Evolutionary conservation across 1,140 invertebrate species (phyloP), one percentile per base, ranked within the genome.

Genomic region (Platyscapa corneri): DNA sequence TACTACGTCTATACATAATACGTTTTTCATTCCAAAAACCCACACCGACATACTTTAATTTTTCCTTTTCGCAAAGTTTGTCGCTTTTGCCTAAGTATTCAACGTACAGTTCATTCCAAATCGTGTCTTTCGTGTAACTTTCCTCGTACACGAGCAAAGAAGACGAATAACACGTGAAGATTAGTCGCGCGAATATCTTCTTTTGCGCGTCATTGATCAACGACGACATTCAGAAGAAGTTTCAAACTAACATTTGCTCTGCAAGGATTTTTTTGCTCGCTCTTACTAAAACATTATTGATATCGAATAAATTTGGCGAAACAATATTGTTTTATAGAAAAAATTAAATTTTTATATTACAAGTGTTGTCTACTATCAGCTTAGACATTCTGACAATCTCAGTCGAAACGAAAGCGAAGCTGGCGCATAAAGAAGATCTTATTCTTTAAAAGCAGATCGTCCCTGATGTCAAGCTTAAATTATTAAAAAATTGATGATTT

Each of bases 101-200:
- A 67, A 76, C 32, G 67, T 12, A 77, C 80, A 20, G 39, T 82
- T 56, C 85, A 86, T 86, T 86, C 85, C 85, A 83, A 76, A 16
- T n/a, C 46, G 65, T 16, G 39, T 82, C 72, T 77, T 82, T 82
- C 60, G 42, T 23, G 32, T 64, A 34, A 76, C 0, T 76, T 53
- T 67, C 42, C 37, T 53, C 16, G 6, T 10, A 27, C 67, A 39
- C 34, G 39, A 23, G 3, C 8, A n/a, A 37, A 30, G 27, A n/a
- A 72, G 16, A 39, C 30, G 32, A 14, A 67, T 32, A 32, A 53
- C 18, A 16, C 18, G n/a, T n/a, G n/a, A n/a, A n/a, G n/a, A n/a
- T n/a, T n/a, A n/a, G n/a, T n/a, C n/a, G n/a, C n/a, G n/a, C n/a
- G n/a, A n/a, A n/a, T n/a, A n/a, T n/a, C n/a, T n/a, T n/a, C n/a